A percentile compares a stretch with the other conserved stretches of the same genome.
phyloP scores from a whole-genome alignment of 2,797 vertebrate genomes.

The Tadarida brasiliensis region DNA sequence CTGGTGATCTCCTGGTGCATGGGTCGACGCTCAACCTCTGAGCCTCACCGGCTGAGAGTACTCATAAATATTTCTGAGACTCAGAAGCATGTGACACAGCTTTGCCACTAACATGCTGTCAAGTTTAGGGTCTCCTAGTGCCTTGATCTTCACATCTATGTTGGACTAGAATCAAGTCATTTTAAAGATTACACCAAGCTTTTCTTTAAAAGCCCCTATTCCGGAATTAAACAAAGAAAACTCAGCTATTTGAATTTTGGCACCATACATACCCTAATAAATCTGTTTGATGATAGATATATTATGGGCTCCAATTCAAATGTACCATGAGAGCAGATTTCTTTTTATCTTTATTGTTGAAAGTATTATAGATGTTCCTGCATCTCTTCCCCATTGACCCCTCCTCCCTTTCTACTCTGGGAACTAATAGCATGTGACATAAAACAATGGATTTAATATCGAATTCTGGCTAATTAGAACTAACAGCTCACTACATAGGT shows the following conservation, averaged over 20 bases:
- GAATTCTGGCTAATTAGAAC: not conserved
- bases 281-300: not conserved
- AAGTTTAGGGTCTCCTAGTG: not conserved
- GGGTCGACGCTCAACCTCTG: no score
- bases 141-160: not conserved
- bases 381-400: no score
- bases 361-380: no score
- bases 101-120: not conserved
- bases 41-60: no score
- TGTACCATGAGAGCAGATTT: not conserved
- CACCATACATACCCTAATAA: not conserved
- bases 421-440: not conserved
- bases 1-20: no score
- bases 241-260: not conserved
- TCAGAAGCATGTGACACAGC: not conserved
- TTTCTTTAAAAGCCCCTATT: not conserved
- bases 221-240: not conserved
- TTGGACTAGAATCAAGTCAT: not conserved
- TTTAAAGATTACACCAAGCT: not conserved
- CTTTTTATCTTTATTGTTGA: no score
- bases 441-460: conserved; percentile 13
- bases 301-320: not conserved
- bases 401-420: not conserved
- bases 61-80: not conserved
- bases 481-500: conserved; percentile 33